Evolutionary conservation across 2,888 invertebrate species (phyloP), one percentile per base, ranked within the genome.

Genomic region (Aricia artaxerxes): DNA sequence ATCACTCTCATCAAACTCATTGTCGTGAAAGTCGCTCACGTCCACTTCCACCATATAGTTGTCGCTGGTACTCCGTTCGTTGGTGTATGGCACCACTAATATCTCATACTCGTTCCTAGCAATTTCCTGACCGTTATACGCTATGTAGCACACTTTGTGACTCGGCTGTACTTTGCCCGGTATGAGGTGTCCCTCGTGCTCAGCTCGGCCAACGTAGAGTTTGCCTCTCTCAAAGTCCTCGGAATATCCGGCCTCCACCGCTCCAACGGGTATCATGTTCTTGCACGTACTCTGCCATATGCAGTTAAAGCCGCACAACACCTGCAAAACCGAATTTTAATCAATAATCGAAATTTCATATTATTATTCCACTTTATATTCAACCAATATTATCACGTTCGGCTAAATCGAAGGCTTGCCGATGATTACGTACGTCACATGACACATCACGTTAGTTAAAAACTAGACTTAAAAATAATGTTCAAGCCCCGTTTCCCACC

Each of bases 141-240:
- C 92, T n/a, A 98, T 89, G 85, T 97, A 98, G 83, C 96, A 96
- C 0, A 96, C 95, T 73, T 95, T 96, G 85, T 98, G 97, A 35
- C 96, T 95, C 1, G 88, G 86, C 79, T 92, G 91, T 16, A 97
- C 90, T 91, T 98, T 98, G n/a, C 98, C 98, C 72, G 97, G 97
- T 84, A 98, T 95, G 5, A 97, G 87, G 78, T 96, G 96, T 24
- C 96, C 97, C 82, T 80, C 35, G 6, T 77, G 69, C n/a, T 79
- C 73, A 1, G 79, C 83, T 13, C 83, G 77, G 16, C 83, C 83
- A 1, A 83, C 77, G 49, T 80, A 83, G 2, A 82, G 78, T 13
- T 77, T 61, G 72, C 81, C 83, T 69, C 80, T 60, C n/a, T 73
- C 75, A n/a, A 90, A 88, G 78, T 88, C 91, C 82, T 93, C 95